Evolutionary conservation across 2,888 invertebrate species (phyloP).

Genomic region (Neocrepidodera transversa): DNA sequence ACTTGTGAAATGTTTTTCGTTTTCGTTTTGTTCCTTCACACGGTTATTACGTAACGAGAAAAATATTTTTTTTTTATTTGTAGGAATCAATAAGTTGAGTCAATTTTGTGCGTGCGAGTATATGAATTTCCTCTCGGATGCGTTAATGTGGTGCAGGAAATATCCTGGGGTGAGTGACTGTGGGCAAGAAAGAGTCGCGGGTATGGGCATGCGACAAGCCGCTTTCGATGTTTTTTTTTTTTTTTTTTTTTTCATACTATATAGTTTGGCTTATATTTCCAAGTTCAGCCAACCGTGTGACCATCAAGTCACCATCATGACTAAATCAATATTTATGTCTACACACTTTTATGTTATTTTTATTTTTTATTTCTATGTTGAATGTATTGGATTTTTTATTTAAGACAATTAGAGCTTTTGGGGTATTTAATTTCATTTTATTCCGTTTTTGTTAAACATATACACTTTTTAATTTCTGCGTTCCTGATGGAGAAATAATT

Average conservation of each 20-base stretch:
- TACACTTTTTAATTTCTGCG: too few species aligned
- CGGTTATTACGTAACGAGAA: neutral
- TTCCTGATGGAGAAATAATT: too few species aligned
- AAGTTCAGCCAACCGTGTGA: constrained; percentile 20
- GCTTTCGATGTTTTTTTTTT: neutral
- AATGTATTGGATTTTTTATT: too few species aligned
- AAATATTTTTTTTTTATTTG: too few species aligned
- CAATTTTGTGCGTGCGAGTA: constrained; percentile 5
- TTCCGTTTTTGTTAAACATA: too few species aligned
- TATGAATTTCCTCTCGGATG: constrained; percentile 4
- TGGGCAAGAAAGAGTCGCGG: neutral
- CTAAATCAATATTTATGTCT: constrained; percentile 30
- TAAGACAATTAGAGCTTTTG: too few species aligned
- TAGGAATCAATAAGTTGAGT: too few species aligned
- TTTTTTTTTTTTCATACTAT: constrained; percentile 4
- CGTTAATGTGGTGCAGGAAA: neutral
- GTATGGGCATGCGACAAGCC: neutral
- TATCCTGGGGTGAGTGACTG: neutral
- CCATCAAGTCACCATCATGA: constrained; percentile 27
- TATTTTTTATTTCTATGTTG: neutral
- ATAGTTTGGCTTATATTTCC: constrained; percentile 27
- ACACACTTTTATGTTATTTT: neutral
- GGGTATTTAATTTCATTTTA: too few species aligned
- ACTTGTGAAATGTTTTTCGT: constrained; percentile 10
- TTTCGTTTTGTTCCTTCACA: neutral